These are phyloP conservation scores for Leiothrix lutea DNA, from an alignment of 2,113 vertebrate species.

Conservation along the genomic window DNA sequence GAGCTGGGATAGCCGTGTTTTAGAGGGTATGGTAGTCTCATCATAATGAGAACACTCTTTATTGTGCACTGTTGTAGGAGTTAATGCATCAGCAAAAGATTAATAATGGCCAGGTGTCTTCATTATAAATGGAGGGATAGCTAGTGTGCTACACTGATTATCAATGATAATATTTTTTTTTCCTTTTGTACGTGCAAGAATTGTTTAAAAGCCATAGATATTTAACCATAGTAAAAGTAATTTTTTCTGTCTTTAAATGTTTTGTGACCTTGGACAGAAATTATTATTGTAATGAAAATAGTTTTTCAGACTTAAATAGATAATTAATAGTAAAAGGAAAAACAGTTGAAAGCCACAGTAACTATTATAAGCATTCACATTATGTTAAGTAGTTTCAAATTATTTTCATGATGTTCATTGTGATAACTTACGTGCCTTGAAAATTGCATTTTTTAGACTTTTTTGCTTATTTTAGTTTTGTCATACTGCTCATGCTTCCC, in stretches of 20 bases:
- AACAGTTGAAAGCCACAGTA: background rate
- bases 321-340: background rate
- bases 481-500: background rate
- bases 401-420: background rate
- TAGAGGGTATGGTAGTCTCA: background rate
- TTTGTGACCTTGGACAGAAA: background rate
- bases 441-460: background rate
- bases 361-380: background rate
- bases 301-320: background rate
- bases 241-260: background rate
- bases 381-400: background rate
- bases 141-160: background rate
- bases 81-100: background rate
- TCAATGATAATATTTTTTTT: background rate
- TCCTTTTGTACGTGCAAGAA: background rate
- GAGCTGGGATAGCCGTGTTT: background rate
- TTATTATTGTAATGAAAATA: background rate
- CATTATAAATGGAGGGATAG: background rate
- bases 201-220: background rate
- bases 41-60: background rate
- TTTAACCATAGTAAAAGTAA: background rate
- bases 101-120: background rate
- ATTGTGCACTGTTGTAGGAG: background rate
- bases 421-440: background rate
- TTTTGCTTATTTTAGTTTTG: background rate